Conservation (phyloP, 2,888 invertebrate genomes). For the Heliothis peltigera region DNA sequence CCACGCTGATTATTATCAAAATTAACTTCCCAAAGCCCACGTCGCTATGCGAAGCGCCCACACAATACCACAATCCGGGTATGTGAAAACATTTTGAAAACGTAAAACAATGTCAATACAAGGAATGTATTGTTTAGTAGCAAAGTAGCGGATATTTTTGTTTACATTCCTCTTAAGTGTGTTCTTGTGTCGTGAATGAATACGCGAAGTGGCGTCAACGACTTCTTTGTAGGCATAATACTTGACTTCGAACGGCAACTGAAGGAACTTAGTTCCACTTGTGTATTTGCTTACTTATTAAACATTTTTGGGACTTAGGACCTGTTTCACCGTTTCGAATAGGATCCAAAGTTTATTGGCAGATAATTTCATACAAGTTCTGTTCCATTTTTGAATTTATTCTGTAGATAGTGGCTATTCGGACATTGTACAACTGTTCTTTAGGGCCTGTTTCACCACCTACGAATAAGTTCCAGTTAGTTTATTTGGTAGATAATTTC, state of each 20-base stretch:
- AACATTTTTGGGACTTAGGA: too few relatives aligned
- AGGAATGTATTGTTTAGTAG: slow-evolving; percentile 22
- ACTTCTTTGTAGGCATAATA: background rate
- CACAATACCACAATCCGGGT: background rate
- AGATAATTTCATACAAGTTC: too few relatives aligned
- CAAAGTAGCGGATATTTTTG: slow-evolving; percentile 21
- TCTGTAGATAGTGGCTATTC: too few relatives aligned
- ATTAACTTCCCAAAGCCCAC: background rate
- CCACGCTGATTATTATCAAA: background rate
- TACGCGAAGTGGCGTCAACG: slow-evolving; percentile 4
- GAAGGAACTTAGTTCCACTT: background rate
- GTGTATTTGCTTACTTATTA: too few relatives aligned
- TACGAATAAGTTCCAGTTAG: too few relatives aligned
- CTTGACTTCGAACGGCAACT: background rate
- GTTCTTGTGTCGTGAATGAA: slow-evolving; percentile 16
- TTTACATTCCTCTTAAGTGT: slow-evolving; percentile 21
- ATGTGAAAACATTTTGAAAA: background rate
- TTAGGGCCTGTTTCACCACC: too few relatives aligned
- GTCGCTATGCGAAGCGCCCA: too few relatives aligned
- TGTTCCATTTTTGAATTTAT: too few relatives aligned
- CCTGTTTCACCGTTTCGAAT: too few relatives aligned
- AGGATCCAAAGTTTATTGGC: too few relatives aligned
- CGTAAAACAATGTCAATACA: slow-evolving; percentile 6
- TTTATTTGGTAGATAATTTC: too few relatives aligned
- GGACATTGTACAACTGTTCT: too few relatives aligned